Evolutionary conservation across 1,140 invertebrate genomes (phyloP).

Genomic region (Ceratitis capitata): DNA sequence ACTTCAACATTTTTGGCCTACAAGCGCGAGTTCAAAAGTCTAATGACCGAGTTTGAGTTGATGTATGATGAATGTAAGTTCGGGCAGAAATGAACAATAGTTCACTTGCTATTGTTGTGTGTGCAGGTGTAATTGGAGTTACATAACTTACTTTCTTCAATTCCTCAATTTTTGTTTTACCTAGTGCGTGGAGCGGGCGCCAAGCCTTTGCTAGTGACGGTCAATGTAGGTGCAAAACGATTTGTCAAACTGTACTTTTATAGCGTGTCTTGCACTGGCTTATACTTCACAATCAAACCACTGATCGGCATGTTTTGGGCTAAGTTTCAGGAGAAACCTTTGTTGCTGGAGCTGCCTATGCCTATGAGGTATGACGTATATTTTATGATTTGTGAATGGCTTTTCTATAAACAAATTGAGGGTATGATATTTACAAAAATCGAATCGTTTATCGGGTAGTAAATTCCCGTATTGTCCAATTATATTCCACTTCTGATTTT

Average conservation of each 20-base stretch:
- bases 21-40: constrained; percentile 50
- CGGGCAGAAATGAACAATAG: too few relatives aligned
- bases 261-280: constrained; percentile 51
- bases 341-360: constrained; percentile 54
- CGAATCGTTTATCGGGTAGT: too few relatives aligned
- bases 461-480: too few relatives aligned
- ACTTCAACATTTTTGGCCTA: constrained; percentile 54
- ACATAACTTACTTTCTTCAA: neutral
- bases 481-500: too few relatives aligned
- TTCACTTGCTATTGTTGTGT: neutral
- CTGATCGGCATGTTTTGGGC: constrained; percentile 49
- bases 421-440: too few relatives aligned
- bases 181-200: constrained; percentile 24
- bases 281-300: constrained; percentile 57
- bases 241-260: constrained; percentile 51
- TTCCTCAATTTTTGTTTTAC: neutral
- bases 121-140: neutral
- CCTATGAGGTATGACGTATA: constrained; percentile 52
- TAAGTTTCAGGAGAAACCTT: constrained; percentile 39
- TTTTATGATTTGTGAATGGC: neutral
- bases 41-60: constrained; percentile 53
- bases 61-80: constrained; percentile 55
- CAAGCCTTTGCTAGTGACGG: constrained; percentile 39
- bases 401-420: neutral
- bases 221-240: constrained; percentile 49